Conservation (phyloP, 64 coral and sea anemone genomes). For the Platygyra sinensis region DNA sequence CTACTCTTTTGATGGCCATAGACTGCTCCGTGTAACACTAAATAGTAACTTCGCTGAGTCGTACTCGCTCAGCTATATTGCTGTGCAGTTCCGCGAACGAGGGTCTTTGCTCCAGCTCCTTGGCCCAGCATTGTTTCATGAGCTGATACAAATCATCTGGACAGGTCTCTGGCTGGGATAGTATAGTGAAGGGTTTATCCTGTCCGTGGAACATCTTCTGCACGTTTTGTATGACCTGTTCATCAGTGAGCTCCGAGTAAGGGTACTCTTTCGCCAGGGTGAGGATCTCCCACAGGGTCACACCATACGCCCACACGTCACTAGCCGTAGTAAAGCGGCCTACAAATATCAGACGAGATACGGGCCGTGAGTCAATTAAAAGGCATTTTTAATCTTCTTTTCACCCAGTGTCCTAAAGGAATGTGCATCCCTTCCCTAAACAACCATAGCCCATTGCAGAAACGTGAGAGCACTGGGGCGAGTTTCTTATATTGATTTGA, state of each 20-base stretch:
- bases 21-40: not conserved
- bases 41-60: conserved; percentile 58
- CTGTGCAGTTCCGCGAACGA: conserved; percentile 61
- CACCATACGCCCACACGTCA: conserved; percentile 95
- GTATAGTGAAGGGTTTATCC: conserved; percentile 4
- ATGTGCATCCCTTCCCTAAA: no score
- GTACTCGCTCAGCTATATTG: conserved; percentile 67
- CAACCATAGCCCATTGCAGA: no score
- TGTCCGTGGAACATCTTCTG: conserved; percentile 75
- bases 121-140: conserved; percentile 80
- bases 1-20: not conserved
- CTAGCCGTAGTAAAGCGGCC: conserved; percentile 91
- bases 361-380: not conserved
- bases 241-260: conserved; percentile 74
- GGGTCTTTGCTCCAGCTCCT: conserved; percentile 49
- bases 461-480: no score
- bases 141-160: conserved; percentile 79
- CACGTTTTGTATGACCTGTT: conserved; percentile 90
- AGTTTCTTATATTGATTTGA: no score
- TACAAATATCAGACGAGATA: conserved; percentile 7
- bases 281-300: conserved; percentile 95
- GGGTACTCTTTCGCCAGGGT: conserved; percentile 82
- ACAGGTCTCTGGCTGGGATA: conserved; percentile 72
- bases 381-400: no score
- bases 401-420: no score